A percentile compares a stretch with the other conserved stretches of the same genome.
phyloP scores from a whole-genome alignment of 1,140 invertebrate species.

The Acromyrmex charruanus region DNA sequence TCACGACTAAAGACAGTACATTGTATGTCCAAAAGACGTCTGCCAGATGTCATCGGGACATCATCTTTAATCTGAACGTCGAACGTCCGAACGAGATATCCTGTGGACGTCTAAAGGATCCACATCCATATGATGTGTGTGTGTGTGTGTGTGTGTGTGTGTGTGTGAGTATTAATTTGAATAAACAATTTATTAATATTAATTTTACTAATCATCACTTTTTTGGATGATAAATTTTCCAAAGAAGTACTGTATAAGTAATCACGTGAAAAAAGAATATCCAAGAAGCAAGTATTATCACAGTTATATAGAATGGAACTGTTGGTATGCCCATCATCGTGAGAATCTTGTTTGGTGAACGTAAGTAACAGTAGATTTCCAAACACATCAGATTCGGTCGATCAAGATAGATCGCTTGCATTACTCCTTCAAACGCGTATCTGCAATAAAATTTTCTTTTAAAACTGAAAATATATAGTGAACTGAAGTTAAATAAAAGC shows the following conservation, averaged over 20 bases:
- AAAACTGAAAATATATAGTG: neutral
- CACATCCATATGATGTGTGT: too few relatives aligned
- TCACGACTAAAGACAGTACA: too few relatives aligned
- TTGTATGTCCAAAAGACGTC: too few relatives aligned
- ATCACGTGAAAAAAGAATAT: constrained; percentile 77
- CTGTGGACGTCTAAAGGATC: too few relatives aligned
- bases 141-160: too few relatives aligned
- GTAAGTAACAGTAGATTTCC: constrained; percentile 76
- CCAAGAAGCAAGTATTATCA: constrained; percentile 78
- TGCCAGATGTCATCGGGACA: too few relatives aligned
- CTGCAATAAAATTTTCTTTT: constrained; percentile 82
- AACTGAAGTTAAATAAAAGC: constrained; percentile 79
- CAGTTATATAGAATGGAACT: constrained; percentile 71
- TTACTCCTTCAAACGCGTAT: constrained; percentile 92
- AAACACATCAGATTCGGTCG: constrained; percentile 88
- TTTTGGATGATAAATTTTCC: constrained; percentile 75
- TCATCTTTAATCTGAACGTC: too few relatives aligned
- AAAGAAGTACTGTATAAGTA: constrained; percentile 78
- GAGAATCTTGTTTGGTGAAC: constrained; percentile 75
- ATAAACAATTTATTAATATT: too few relatives aligned
- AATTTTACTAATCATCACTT: constrained; percentile 49
- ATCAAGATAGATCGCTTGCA: constrained; percentile 92
- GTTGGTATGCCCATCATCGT: constrained; percentile 80
- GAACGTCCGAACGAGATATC: too few relatives aligned
- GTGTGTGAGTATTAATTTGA: too few relatives aligned